Percentiles rank a stretch among this genome's conserved stretches.
Conservation (phyloP, 1,140 invertebrate genomes). For the Paraescarpia echinospica region DNA sequence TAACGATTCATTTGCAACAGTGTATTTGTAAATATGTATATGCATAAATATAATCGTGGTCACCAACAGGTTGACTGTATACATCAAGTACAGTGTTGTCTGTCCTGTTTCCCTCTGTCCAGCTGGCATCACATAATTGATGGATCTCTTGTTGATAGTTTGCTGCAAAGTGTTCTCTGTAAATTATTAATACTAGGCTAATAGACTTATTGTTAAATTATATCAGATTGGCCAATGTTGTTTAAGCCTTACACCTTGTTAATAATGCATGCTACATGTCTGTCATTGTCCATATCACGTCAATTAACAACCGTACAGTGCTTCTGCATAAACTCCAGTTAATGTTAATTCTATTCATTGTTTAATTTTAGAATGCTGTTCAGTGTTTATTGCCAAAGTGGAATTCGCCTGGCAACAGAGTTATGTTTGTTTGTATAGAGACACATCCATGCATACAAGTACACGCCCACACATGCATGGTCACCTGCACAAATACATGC, state of each 20-base stretch:
- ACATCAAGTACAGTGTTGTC: no score
- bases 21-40: no score
- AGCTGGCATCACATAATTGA: neutral
- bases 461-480: no score
- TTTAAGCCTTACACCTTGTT: neutral
- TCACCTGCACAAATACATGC: no score
- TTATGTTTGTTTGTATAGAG: neutral
- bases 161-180: neutral
- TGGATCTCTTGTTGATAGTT: neutral
- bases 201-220: neutral
- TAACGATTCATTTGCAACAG: no score
- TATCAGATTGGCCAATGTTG: neutral
- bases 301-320: neutral
- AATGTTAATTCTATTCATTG: neutral
- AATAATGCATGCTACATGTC: neutral
- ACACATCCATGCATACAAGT: neutral
- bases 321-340: neutral
- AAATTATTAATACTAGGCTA: neutral
- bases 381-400: neutral
- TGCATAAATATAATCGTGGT: no score
- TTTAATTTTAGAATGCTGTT: neutral
- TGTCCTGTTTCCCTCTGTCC: no score
- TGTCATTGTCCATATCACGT: neutral
- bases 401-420: neutral
- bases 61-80: no score